Evolutionary conservation across 2,888 invertebrate species (phyloP).

Genomic region (Epinotia bilunana): DNA sequence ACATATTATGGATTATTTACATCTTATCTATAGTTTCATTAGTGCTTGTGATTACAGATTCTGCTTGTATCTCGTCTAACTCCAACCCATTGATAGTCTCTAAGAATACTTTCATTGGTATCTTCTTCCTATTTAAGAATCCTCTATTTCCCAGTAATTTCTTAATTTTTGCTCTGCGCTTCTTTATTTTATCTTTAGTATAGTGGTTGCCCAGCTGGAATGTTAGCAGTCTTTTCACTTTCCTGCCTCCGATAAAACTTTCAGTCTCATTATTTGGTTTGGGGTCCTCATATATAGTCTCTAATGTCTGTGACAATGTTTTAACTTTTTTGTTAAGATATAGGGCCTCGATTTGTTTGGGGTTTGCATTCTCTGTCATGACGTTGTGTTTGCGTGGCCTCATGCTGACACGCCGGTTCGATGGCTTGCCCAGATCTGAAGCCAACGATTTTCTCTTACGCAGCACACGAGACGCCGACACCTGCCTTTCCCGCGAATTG

Average conservation of each 20-base stretch:
- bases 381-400: slow-evolving; percentile 73
- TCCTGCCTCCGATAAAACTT: slow-evolving; percentile 79
- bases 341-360: slow-evolving; percentile 80
- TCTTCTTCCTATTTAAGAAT: slow-evolving; percentile 78
- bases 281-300: slow-evolving; percentile 87
- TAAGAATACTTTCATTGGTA: slow-evolving; percentile 84
- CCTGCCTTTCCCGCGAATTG: slow-evolving; percentile 54
- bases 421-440: slow-evolving; percentile 67
- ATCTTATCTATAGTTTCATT: slow-evolving; percentile 50
- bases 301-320: slow-evolving; percentile 80
- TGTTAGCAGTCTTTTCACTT: slow-evolving; percentile 84
- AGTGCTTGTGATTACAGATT: slow-evolving; percentile 57
- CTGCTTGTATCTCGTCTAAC: slow-evolving; percentile 73
- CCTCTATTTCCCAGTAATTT: slow-evolving; percentile 81
- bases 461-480: slow-evolving; percentile 64
- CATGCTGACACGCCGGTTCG: slow-evolving; percentile 78
- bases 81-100: slow-evolving; percentile 82
- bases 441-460: slow-evolving; percentile 73
- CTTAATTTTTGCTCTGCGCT: slow-evolving; percentile 84
- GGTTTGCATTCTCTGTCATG: slow-evolving; percentile 69
- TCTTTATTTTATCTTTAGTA: slow-evolving; percentile 84
- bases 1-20: slow-evolving; percentile 46
- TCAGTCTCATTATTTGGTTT: slow-evolving; percentile 72
- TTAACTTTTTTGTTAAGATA: slow-evolving; percentile 85
- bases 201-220: slow-evolving; percentile 80